Conservation (phyloP, 2,888 invertebrate genomes). For the Acronicta leporina region DNA sequence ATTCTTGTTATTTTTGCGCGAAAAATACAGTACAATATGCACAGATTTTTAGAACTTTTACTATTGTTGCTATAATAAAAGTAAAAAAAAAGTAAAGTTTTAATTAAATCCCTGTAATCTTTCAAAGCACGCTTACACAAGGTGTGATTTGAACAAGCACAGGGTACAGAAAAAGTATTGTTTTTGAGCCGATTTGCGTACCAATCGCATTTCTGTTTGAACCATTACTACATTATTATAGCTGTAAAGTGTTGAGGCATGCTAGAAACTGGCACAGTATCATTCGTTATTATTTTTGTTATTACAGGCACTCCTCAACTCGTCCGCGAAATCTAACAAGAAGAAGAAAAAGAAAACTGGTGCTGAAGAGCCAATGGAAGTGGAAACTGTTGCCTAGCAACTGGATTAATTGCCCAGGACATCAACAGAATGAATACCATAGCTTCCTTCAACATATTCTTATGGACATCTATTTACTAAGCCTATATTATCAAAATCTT, state of each 20-base stretch:
- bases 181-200: slow-evolving; percentile 79
- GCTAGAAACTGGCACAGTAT: neutral
- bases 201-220: slow-evolving; percentile 75
- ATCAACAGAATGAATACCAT: slow-evolving; percentile 59
- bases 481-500: slow-evolving; percentile 14
- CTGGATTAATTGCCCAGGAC: slow-evolving; percentile 44
- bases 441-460: slow-evolving; percentile 60
- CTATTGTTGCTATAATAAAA: no score
- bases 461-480: slow-evolving; percentile 50
- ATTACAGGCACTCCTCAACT: slow-evolving; percentile 91
- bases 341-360: slow-evolving; percentile 96
- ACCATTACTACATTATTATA: slow-evolving; percentile 74
- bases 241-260: neutral
- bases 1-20: no score
- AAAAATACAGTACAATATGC: no score
- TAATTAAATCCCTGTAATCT: slow-evolving; percentile 76
- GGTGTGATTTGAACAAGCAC: slow-evolving; percentile 84
- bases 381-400: slow-evolving; percentile 87
- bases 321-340: slow-evolving; percentile 95
- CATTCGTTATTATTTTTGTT: slow-evolving; percentile 3
- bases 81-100: no score
- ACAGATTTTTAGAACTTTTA: no score
- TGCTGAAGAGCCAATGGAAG: slow-evolving; percentile 89
- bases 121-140: slow-evolving; percentile 71
- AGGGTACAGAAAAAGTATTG: slow-evolving; percentile 79